A percentile compares a stretch with the other conserved stretches of the same genome.
These are phyloP conservation scores for Meghimatium bilineatum DNA, from an alignment of 2,888 invertebrate species.

Conservation along the genomic window DNA sequence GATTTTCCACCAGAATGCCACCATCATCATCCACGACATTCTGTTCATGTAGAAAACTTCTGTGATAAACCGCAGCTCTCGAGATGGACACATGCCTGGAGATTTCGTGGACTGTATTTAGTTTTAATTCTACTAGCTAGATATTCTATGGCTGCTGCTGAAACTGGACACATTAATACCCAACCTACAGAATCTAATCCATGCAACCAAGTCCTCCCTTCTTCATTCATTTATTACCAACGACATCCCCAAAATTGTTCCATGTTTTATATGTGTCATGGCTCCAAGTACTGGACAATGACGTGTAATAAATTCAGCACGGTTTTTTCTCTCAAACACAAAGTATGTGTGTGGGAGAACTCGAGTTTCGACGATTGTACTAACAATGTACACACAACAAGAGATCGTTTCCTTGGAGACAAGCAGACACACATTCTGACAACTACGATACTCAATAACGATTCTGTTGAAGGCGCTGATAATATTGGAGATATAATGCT, in stretches of 20 bases:
- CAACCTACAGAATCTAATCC: background rate
- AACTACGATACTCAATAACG: background rate
- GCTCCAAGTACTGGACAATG: constrained; percentile 49
- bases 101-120: background rate
- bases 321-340: constrained; percentile 54
- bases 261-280: constrained; percentile 54
- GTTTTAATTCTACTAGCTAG: background rate
- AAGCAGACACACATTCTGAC: too few species aligned
- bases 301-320: constrained; percentile 49
- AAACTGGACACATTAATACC: background rate
- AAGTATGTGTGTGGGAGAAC: constrained; percentile 56
- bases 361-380: constrained; percentile 54
- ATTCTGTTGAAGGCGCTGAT: background rate
- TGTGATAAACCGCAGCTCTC: background rate
- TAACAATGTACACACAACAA: too few species aligned
- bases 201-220: background rate
- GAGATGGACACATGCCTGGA: background rate
- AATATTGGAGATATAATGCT: background rate
- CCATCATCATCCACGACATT: background rate
- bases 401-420: too few species aligned
- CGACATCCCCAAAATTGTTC: constrained; percentile 35
- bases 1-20: background rate
- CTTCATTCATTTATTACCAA: constrained; percentile 11
- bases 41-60: background rate
- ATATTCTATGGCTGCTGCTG: background rate